Conservation (phyloP, 2,113 vertebrate genomes). For the Ploceus nigricollis region DNA sequence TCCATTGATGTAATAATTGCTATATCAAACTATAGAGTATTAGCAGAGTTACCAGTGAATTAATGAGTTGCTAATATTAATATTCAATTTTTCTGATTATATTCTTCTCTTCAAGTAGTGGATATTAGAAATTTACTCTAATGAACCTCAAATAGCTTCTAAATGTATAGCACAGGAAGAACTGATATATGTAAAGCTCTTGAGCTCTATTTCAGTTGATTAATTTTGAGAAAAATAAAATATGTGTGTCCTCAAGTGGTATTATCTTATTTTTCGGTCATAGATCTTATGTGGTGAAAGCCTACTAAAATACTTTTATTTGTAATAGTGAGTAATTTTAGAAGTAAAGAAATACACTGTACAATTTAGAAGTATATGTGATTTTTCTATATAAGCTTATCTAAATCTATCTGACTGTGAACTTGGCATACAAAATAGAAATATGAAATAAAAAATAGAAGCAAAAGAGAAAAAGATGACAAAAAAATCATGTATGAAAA, state of each 20-base stretch:
- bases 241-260: background rate
- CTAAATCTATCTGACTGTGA: background rate
- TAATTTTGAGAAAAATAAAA: background rate
- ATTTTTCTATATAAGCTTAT: background rate
- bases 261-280: background rate
- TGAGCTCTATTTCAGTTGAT: background rate
- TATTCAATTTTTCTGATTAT: background rate
- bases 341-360: background rate
- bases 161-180: background rate
- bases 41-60: background rate
- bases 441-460: background rate
- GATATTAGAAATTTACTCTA: background rate
- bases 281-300: background rate
- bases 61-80: background rate
- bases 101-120: background rate
- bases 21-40: background rate
- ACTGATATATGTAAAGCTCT: background rate
- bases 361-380: background rate
- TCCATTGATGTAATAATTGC: background rate
- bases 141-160: background rate
- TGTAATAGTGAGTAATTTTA: background rate
- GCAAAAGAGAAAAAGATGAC: background rate
- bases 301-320: background rate
- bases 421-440: background rate
- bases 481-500: background rate